Conservation (phyloP, 2,888 invertebrate genomes). For the Noctua pronuba region DNA sequence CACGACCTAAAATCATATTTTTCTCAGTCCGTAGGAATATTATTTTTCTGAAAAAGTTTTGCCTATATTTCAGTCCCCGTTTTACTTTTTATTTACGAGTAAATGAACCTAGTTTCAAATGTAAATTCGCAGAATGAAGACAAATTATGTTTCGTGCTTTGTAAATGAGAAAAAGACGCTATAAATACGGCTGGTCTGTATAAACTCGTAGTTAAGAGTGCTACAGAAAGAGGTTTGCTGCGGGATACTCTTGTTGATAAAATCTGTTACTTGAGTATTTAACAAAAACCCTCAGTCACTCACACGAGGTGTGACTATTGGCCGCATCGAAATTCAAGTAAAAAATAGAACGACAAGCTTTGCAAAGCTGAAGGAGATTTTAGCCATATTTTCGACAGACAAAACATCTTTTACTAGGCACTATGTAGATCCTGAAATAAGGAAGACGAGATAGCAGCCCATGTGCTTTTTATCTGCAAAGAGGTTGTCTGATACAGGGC, state of each 20-base stretch:
- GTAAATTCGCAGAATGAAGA: slow-evolving; percentile 11
- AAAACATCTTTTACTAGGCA: neutral
- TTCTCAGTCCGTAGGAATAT: neutral
- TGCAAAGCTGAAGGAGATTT: neutral
- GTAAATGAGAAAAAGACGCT: neutral
- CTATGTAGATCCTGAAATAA: neutral
- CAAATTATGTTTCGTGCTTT: slow-evolving; percentile 5
- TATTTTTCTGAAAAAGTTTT: neutral
- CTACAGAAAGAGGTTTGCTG: neutral
- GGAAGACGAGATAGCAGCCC: neutral
- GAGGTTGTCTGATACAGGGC: neutral
- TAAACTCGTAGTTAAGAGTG: neutral
- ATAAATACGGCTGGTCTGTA: neutral
- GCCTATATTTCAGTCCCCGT: neutral
- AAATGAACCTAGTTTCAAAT: slow-evolving; percentile 16
- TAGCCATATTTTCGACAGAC: neutral
- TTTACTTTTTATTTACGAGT: neutral
- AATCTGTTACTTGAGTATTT: neutral
- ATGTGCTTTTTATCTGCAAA: neutral
- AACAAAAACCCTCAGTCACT: neutral
- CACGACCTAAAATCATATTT: neutral
- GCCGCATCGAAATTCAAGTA: neutral
- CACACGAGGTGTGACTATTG: neutral
- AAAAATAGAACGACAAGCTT: neutral
- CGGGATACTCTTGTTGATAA: neutral